Base-by-base conservation (phyloP, 2,888 invertebrate genomes). In the Drosophila buzzatii region DNA sequence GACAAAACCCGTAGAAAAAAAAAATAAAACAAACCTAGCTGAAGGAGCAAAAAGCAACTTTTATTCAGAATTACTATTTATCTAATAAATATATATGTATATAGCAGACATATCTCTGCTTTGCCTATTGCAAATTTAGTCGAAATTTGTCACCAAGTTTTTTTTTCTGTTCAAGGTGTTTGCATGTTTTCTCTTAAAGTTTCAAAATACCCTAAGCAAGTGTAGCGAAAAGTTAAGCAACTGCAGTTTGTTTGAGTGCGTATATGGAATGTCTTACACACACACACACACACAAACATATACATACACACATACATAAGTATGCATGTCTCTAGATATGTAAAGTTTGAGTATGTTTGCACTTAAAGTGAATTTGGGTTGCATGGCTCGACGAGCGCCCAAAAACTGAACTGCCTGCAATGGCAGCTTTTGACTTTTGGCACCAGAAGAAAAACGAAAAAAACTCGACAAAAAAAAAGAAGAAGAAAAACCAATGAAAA, bases 371-470 rank as follows among this genome's bases (percentile, higher is more conserved):
- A 72, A 81, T 72, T 74, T 67, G 52, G 67, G 76, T 73, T 84
- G 86, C 78, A 73, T 68, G 72, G 49, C 53, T 67, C 66, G 57
- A 44, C 45, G 45, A 42, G 58, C 62, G 56, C 42, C 53, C 47
- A 18, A 33, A 63, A 63, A 63, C 58, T 53, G 60, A 85, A 82
- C 55, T 73, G 82, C 73, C 69, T 62, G 79, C 79, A 70, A 45
- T 60, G 69, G 65, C 76, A 76, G 71, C 65, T 77, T 74, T 77
- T 68, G 71, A 80, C 81, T 79, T 73, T 79, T 76, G 16, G 64
- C 64, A 52, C 42, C 49, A 41, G n/a, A 4, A 16, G 16, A 14
- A 37, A 6, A 67, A 51, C 0, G 27, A 1, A 31, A 63, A 61
- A 52, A 66, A 69, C 61, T 37, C 33, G n/a, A 37, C 33, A 33